A percentile compares a stretch with the other conserved stretches of the same genome.
Evolutionary conservation across 2,113 vertebrate species (phyloP).

Genomic region (Pipa parva): DNA sequence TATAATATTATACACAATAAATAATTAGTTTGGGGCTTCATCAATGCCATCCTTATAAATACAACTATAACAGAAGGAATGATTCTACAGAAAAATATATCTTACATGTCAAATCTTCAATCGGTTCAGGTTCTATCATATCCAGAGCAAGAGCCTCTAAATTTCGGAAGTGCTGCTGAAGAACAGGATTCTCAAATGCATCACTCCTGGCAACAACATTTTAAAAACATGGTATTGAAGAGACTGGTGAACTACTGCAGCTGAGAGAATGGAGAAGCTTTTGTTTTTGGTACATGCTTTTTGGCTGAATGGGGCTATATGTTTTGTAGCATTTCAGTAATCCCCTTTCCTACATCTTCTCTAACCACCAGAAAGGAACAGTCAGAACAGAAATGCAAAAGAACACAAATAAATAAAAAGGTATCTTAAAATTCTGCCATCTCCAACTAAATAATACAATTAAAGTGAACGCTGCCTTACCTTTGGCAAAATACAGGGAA

Average conservation of each 20-base stretch:
- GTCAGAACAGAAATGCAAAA: not conserved
- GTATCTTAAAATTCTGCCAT: not conserved
- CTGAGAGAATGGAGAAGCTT: too few relatives aligned
- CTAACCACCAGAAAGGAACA: too few relatives aligned
- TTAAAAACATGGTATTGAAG: constrained; percentile 17
- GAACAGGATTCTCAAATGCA: constrained; percentile 89
- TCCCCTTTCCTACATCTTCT: too few relatives aligned
- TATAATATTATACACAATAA: too few relatives aligned
- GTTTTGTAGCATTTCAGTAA: too few relatives aligned
- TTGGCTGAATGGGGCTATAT: too few relatives aligned
- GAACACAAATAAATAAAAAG: not conserved
- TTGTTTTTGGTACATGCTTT: too few relatives aligned
- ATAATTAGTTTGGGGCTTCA: too few relatives aligned
- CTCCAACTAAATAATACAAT: not conserved
- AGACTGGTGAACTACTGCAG: too few relatives aligned
- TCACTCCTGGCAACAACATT: constrained; percentile 70
- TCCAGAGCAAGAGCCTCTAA: constrained; percentile 91
- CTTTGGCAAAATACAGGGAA: too few relatives aligned
- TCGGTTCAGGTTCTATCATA: constrained; percentile 76
- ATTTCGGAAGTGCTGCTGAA: constrained; percentile 91
- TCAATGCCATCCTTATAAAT: not conserved
- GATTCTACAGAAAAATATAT: not conserved
- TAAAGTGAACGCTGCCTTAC: too few relatives aligned
- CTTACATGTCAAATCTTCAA: constrained; percentile 87
- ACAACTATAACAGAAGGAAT: not conserved